These are phyloP conservation scores for Maconellicoccus hirsutus DNA, from an alignment of 1,140 invertebrate species.

Conservation along the genomic window DNA sequence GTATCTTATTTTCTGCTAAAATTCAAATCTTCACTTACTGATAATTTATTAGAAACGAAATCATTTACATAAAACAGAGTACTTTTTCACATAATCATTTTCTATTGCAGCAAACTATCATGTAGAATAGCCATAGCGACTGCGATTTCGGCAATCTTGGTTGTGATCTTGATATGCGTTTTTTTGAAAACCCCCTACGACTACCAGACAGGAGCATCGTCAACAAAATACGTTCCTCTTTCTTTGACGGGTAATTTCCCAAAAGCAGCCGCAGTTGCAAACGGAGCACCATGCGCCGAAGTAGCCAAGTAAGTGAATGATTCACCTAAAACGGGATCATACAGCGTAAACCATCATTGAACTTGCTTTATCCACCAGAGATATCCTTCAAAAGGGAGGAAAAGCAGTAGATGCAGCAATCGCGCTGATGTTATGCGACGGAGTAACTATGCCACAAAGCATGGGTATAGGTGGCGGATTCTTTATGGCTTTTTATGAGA, in stretches of 20 bases:
- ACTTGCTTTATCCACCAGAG: conserved; percentile 34
- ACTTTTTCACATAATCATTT: no score
- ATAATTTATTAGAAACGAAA: no score
- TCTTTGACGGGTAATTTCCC: not conserved
- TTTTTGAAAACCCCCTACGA: no score
- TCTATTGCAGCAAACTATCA: no score
- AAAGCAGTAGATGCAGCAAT: conserved; percentile 74
- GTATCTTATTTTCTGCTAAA: no score
- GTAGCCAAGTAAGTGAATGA: not conserved
- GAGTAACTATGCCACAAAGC: conserved; percentile 64
- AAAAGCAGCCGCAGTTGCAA: not conserved
- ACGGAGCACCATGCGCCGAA: not conserved
- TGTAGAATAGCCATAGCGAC: no score
- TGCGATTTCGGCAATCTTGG: no score
- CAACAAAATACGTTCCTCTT: not conserved
- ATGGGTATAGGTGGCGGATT: conserved; percentile 76
- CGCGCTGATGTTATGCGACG: conserved; percentile 66
- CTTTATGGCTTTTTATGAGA: conserved; percentile 62
- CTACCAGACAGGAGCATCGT: no score
- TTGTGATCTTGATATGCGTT: no score
- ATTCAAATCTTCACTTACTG: no score
- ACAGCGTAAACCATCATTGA: not conserved
- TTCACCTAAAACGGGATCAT: no score
- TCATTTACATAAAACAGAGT: no score
- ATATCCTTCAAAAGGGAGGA: conserved; percentile 54